Conservation (phyloP, 2,888 invertebrate genomes). For the Dioctria rufipes region DNA sequence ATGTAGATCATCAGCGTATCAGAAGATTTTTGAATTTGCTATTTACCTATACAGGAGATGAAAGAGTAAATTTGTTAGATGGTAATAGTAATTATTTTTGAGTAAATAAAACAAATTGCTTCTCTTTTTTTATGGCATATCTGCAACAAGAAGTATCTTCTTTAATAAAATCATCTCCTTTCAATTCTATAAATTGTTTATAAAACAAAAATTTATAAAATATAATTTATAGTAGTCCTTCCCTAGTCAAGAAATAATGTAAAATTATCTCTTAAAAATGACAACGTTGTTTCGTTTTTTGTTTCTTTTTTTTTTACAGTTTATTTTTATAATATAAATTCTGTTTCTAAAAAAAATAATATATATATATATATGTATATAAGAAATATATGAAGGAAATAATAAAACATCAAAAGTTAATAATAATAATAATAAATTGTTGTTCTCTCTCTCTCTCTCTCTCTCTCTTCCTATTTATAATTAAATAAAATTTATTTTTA, state of each 20-base stretch:
- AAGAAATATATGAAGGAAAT: slow-evolving; percentile 14
- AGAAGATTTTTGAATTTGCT: too few relatives aligned
- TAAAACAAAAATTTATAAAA: slow-evolving; percentile 50
- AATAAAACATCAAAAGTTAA: background rate
- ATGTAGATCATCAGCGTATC: too few relatives aligned
- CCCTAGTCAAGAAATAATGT: slow-evolving; percentile 27
- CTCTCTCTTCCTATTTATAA: background rate
- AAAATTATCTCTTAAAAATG: slow-evolving; percentile 41
- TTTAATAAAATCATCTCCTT: slow-evolving; percentile 46
- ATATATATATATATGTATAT: slow-evolving; percentile 13
- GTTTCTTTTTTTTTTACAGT: background rate
- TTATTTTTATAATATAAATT: slow-evolving; percentile 32
- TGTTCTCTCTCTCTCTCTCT: background rate
- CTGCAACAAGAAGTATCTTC: slow-evolving; percentile 42
- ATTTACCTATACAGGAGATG: too few relatives aligned
- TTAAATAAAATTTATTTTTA: background rate
- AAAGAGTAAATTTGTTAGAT: too few relatives aligned
- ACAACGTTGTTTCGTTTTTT: slow-evolving; percentile 14
- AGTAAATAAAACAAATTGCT: slow-evolving; percentile 16
- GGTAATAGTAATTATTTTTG: too few relatives aligned
- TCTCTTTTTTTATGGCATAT: slow-evolving; percentile 44
- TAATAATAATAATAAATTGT: slow-evolving; percentile 12
- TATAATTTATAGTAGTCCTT: slow-evolving; percentile 26
- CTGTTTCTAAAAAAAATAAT: slow-evolving; percentile 22
- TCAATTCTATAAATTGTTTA: slow-evolving; percentile 40